A percentile compares a stretch with the other conserved stretches of the same genome.
Evolutionary conservation across 2,797 vertebrate species (phyloP).

Genomic region (Mormyrops attenuatus): DNA sequence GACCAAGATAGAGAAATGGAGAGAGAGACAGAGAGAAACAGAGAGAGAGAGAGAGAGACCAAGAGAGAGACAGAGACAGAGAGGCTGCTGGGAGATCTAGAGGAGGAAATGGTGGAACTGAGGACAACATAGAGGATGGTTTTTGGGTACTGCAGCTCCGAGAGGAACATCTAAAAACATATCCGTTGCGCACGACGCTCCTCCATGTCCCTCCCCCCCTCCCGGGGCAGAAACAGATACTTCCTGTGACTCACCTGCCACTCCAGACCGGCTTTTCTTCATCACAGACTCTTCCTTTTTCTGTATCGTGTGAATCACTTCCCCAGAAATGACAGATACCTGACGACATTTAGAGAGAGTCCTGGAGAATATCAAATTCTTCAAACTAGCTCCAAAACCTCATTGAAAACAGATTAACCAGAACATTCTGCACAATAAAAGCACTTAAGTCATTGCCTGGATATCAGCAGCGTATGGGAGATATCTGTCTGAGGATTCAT

Average conservation of each 20-base stretch:
- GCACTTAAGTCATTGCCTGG: not conserved
- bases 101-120: not conserved
- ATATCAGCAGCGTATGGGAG: not conserved
- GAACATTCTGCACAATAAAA: not conserved
- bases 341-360: not conserved
- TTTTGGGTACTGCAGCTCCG: not conserved
- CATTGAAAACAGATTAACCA: not conserved
- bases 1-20: not conserved
- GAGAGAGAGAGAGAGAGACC: no score
- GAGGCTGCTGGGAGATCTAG: not conserved
- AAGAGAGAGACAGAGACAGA: not conserved
- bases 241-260: conserved; percentile 1
- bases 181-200: not conserved
- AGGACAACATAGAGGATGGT: not conserved
- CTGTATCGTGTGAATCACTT: not conserved
- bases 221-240: not conserved
- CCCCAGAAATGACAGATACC: not conserved
- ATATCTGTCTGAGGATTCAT: not conserved
- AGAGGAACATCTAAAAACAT: not conserved
- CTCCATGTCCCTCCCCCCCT: not conserved
- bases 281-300: not conserved
- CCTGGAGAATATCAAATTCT: not conserved
- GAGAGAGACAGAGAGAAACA: not conserved
- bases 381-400: not conserved
- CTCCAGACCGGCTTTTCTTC: not conserved